Base-by-base conservation (phyloP, 2,888 invertebrate species). In the Brenthis hecate region DNA sequence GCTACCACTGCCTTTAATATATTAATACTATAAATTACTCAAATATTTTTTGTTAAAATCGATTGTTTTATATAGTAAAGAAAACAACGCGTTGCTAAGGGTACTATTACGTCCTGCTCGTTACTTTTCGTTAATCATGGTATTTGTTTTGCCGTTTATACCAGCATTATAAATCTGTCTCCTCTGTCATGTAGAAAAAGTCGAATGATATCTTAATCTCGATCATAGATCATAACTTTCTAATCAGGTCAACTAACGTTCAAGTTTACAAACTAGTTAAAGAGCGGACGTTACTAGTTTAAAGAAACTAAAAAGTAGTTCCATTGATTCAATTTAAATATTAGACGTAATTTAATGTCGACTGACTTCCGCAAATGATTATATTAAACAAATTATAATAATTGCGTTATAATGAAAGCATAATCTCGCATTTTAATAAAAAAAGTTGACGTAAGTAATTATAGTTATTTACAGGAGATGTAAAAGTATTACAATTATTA, bases 221-320 rank as follows among this genome's bases (percentile, higher is more conserved):
- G 77, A 87, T 88, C 85, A 76, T 71, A 82, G 87, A 89, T 89
- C 89, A 83, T 83, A 79, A 85, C 86, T 86, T 86, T 87, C 86
- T 85, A 89, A 89, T 89, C 86, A 83, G 87, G 87, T 82, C 89
- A 83, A 83, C 80, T 87, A 88, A 86, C 88, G 86, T 89, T 87
- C 80, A 80, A 80, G 83, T 84, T 84, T 83, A 85, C 85, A 85
- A 87, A 85, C 87, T 85, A 83, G 87, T 87, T 84, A 81, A 80
- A 79, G 81, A 82, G 81, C 85, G 85, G 85, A 86, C 84, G 83
- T 85, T 81, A 81, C 81, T 77, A 68, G 61, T 68, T 67, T 66
- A 70, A 72, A 70, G 66, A 71, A 72, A 60, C 62, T 68, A 72
- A 73, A 70, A 75, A 72, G 69, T 69, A 64, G 71, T 68, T 55